Percentiles rank a stretch among this genome's conserved stretches.
Conservation (phyloP, 2,797 vertebrate genomes). For the Propithecus deckenii region DNA sequence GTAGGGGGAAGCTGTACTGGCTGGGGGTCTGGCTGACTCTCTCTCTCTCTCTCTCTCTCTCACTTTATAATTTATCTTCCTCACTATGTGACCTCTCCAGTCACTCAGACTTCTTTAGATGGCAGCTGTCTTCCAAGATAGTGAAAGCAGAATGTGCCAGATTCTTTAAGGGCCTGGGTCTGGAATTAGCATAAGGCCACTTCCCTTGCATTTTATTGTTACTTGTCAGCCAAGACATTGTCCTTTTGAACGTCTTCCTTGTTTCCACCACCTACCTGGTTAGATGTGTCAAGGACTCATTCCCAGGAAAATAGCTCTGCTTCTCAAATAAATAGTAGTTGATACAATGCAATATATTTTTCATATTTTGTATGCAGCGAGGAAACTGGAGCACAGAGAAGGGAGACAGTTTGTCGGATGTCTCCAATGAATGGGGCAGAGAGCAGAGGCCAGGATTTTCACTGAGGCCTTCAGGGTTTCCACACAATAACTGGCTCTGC, state of each 20-base stretch:
- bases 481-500: neutral
- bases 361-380: neutral
- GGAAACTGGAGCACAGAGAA: constrained; percentile 6
- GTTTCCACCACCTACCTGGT: neutral
- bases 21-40: neutral
- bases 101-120: constrained; percentile 5
- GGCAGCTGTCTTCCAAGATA: neutral
- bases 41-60: neutral
- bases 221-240: neutral
- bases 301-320: neutral
- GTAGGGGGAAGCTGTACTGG: neutral
- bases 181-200: neutral
- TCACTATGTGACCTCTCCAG: neutral
- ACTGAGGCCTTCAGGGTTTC: neutral
- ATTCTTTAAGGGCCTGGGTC: neutral
- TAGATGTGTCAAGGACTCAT: constrained; percentile 2
- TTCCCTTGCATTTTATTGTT: constrained; percentile 9
- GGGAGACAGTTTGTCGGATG: neutral
- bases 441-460: constrained; percentile 21
- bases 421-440: neutral
- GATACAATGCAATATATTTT: neutral
- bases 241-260: neutral
- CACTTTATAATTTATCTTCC: neutral
- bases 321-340: neutral
- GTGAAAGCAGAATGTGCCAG: neutral